Evolutionary conservation across 2,888 invertebrate genomes (phyloP).

Genomic region (Tubulanus polymorphus): DNA sequence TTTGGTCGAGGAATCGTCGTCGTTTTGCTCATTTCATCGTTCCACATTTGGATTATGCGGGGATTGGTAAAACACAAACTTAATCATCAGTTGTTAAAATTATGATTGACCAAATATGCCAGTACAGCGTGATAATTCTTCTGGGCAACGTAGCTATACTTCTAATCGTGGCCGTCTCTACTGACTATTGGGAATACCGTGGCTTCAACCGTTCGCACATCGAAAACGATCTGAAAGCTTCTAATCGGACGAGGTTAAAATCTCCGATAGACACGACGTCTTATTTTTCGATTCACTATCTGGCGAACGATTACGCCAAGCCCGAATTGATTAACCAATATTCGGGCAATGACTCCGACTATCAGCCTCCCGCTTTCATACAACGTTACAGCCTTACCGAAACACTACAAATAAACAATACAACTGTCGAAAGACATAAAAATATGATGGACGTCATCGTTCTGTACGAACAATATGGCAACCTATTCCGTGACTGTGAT

Average conservation of each 20-base stretch:
- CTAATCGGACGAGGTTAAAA: slow-evolving; percentile 22
- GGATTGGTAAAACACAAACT: no score
- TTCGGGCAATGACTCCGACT: slow-evolving; percentile 10
- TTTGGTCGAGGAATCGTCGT: no score
- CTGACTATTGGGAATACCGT: slow-evolving; percentile 43
- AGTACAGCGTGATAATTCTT: slow-evolving; percentile 39
- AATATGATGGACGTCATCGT: slow-evolving; percentile 16
- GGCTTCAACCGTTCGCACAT: slow-evolving; percentile 27
- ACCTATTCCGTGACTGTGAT: slow-evolving; percentile 40
- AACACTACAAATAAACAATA: background rate
- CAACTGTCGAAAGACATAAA: background rate
- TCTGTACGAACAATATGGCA: slow-evolving; percentile 36
- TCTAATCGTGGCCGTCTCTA: slow-evolving; percentile 34
- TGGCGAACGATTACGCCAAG: background rate
- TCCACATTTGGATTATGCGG: no score
- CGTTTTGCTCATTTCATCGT: no score
- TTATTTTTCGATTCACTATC: slow-evolving; percentile 26
- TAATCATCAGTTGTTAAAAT: no score
- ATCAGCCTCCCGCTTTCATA: slow-evolving; percentile 28
- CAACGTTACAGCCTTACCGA: slow-evolving; percentile 5
- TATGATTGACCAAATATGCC: slow-evolving; percentile 25
- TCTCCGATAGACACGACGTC: slow-evolving; percentile 31
- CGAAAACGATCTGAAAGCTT: slow-evolving; percentile 16
- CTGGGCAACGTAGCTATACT: slow-evolving; percentile 38
- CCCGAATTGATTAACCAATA: background rate